Conservation (phyloP, 2,797 vertebrate species). For the Melanotaenia pygmaea region DNA sequence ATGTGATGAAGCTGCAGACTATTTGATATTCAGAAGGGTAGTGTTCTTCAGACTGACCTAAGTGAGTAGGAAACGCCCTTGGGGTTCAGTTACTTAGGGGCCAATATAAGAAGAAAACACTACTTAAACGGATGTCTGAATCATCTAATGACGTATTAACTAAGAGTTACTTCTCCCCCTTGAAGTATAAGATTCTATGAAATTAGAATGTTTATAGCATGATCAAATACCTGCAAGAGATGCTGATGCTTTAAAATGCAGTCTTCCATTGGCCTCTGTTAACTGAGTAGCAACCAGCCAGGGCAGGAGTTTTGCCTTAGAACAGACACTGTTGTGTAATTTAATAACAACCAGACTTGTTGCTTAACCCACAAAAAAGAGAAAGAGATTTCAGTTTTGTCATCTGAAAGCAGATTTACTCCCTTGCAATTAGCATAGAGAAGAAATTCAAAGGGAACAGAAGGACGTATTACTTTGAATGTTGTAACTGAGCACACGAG, state of each 20-base stretch:
- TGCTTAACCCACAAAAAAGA: neutral
- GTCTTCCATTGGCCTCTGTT: conserved; percentile 4
- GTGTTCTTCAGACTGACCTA: conserved; percentile 58
- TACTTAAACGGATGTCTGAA: conserved; percentile 28
- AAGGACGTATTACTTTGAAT: conserved; percentile 43
- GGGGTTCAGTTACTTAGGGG: conserved; percentile 46
- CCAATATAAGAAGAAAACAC: conserved; percentile 42
- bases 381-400: neutral
- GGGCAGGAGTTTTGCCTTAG: neutral
- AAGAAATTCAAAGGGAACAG: conserved; percentile 28
- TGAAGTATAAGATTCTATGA: neutral
- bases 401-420: conserved; percentile 9
- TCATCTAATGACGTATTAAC: conserved; percentile 27
- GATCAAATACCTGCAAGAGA: neutral
- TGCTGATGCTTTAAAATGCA: conserved; percentile 8
- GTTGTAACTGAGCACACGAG: conserved; percentile 31
- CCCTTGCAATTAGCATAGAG: conserved; percentile 33
- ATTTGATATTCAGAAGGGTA: conserved; percentile 70
- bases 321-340: conserved; percentile 8
- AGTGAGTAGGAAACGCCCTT: conserved; percentile 61
- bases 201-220: neutral
- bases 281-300: conserved; percentile 18
- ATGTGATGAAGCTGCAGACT: conserved; percentile 67
- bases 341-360: conserved; percentile 15
- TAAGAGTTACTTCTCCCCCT: neutral